Conservation (phyloP, 2,113 vertebrate species). For the Platysternon megacephalum region DNA sequence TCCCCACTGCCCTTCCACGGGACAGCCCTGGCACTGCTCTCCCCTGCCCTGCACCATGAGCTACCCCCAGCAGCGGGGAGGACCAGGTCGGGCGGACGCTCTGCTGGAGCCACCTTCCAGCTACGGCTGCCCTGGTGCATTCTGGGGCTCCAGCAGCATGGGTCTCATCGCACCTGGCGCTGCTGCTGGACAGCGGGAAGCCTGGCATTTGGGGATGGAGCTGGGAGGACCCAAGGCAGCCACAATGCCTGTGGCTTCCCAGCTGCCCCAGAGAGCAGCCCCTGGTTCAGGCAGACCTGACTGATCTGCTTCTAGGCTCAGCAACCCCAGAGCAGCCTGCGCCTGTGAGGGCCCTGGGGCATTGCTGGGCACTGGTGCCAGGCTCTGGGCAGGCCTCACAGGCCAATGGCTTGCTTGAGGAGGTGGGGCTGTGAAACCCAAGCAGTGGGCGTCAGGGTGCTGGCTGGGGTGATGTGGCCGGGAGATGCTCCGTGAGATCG, state of each 20-base stretch:
- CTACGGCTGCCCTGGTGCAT: background rate
- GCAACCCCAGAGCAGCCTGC: background rate
- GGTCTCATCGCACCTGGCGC: background rate
- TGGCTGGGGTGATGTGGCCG: background rate
- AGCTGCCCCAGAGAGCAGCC: background rate
- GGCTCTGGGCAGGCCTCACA: background rate
- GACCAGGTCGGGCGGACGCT: background rate
- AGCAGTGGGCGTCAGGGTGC: background rate
- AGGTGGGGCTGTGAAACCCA: no score
- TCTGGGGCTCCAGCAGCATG: background rate
- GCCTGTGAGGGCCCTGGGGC: background rate
- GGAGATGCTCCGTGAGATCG: background rate
- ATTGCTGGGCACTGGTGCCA: background rate
- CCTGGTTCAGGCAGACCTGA: background rate
- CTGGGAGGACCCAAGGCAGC: background rate
- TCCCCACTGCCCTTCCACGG: background rate
- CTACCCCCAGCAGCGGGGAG: background rate
- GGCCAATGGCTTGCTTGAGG: background rate
- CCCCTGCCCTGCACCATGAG: background rate
- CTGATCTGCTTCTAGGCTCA: background rate
- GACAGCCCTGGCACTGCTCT: background rate
- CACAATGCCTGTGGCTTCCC: background rate
- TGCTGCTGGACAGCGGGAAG: background rate
- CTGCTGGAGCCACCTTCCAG: background rate
- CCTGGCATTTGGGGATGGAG: background rate